Evolutionary conservation across 2,888 invertebrate species (phyloP), one percentile per base, ranked within the genome.

Genomic region (Cybosia mesomella): DNA sequence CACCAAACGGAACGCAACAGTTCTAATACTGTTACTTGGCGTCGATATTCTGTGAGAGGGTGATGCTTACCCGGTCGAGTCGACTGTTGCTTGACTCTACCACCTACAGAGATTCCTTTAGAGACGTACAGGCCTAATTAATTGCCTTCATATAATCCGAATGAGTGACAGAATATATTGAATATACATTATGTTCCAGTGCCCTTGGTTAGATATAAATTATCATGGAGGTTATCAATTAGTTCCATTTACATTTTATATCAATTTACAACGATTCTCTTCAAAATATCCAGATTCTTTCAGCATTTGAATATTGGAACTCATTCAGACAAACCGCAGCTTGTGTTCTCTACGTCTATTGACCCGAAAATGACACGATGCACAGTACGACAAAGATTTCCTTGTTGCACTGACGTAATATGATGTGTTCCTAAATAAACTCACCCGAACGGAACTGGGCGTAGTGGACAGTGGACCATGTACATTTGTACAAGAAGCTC

Each of bases 191-290:
- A 55, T 1, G 15, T 24, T 28, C 28, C 24, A n/a, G 49, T 49
- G n/a, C n/a, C 49, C n/a, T 49, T 55, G 55, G 24, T 28, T 28
- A 55, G 24, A 22, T 55, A 55, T 22, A 55, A 28, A 55, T 24
- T 55, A 55, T 55, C 55, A 15, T 5, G 15, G 55, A 55, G 28
- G 55, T 55, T 55, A 55, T 55, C 24, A 24, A 55, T 55, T 28
- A 55, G 15, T 24, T 55, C 22, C 24, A 24, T 24, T 55, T 22
- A 49, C 18, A 15, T 49, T 49, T 28, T 28, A 3, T 60, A 18
- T 39, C 24, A 18, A 8, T 55, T 22, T 4, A 24, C 55, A 55
- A 55, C 55, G 13, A 24, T 55, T 24, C 24, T 55, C 24, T 24
- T 55, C 28, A 11, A 55, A 24, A 55, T 24, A 55, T 1, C 13